These are phyloP conservation scores for Philopedon plagiatum DNA, from an alignment of 2,888 invertebrate species.

Conservation along the genomic window DNA sequence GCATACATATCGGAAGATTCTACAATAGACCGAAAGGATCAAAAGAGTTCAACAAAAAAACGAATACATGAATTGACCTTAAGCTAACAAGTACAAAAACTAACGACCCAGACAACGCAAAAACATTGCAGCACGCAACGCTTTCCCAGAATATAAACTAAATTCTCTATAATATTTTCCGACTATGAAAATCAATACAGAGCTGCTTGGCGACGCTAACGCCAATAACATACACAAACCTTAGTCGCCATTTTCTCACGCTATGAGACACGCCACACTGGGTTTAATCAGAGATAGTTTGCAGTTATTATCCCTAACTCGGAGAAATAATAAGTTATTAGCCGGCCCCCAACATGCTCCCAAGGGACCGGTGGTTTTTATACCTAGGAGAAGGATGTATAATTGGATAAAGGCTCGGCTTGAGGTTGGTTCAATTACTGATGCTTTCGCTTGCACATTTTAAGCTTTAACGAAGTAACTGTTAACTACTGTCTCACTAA, in stretches of 20 bases:
- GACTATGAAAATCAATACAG: slow-evolving; percentile 39
- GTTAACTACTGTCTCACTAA: too few species aligned
- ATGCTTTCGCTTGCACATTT: slow-evolving; percentile 5
- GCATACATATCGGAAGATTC: too few species aligned
- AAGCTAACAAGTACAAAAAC: background rate
- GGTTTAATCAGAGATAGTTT: slow-evolving; percentile 34
- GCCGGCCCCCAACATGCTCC: slow-evolving; percentile 14
- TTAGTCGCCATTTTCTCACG: slow-evolving; percentile 42
- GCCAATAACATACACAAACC: slow-evolving; percentile 14
- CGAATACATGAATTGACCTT: background rate
- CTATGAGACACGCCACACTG: slow-evolving; percentile 39
- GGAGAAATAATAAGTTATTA: slow-evolving; percentile 7
- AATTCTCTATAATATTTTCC: slow-evolving; percentile 1
- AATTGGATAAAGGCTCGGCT: slow-evolving; percentile 40
- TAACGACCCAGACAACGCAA: background rate
- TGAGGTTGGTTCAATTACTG: slow-evolving; percentile 36
- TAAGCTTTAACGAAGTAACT: background rate
- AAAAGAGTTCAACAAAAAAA: too few species aligned
- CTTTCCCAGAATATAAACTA: slow-evolving; percentile 6
- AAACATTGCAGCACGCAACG: background rate
- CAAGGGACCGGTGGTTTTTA: background rate
- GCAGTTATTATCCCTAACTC: slow-evolving; percentile 27
- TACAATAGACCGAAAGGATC: too few species aligned
- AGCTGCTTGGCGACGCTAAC: slow-evolving; percentile 6
- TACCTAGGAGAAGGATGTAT: slow-evolving; percentile 41